Evolutionary conservation across 2,113 vertebrate species (phyloP).

Genomic region (Morone saxatilis): DNA sequence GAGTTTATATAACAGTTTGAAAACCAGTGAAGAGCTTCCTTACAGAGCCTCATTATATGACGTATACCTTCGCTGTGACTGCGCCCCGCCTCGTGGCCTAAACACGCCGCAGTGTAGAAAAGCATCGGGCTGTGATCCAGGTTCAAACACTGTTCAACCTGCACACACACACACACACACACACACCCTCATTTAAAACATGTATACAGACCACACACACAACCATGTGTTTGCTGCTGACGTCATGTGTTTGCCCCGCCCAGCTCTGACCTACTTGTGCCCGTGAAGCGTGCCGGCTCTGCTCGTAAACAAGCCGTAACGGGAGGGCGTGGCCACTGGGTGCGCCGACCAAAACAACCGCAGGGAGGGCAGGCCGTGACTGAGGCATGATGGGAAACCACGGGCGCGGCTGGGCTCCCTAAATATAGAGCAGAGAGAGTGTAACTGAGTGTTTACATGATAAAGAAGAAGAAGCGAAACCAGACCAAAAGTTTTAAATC

Average conservation of each 20-base stretch:
- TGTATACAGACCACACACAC: background rate
- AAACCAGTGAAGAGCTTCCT: too few species aligned
- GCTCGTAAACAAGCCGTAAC: background rate
- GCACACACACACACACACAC: background rate
- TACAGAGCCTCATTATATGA: too few species aligned
- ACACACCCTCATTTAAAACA: background rate
- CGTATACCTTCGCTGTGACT: too few species aligned
- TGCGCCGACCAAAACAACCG: constrained; percentile 27
- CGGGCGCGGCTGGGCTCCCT: constrained; percentile 12
- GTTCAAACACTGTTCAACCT: background rate
- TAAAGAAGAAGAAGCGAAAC: background rate
- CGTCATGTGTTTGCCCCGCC: background rate
- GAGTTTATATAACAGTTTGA: too few species aligned
- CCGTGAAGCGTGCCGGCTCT: background rate
- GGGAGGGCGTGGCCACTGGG: constrained; percentile 26
- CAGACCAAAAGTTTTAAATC: constrained; percentile 1
- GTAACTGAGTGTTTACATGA: background rate
- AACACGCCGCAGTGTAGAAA: too few species aligned
- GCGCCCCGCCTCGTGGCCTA: too few species aligned
- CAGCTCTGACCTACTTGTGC: constrained; percentile 16
- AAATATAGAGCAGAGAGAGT: constrained; percentile 18
- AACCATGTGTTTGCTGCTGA: constrained; percentile 1
- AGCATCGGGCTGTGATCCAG: background rate
- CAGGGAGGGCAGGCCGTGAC: constrained; percentile 11
- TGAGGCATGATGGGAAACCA: constrained; percentile 48